A percentile compares a stretch with the other conserved stretches of the same genome.
phyloP scores from a whole-genome alignment of 2,888 invertebrate species.

The Volucella bombylans region DNA sequence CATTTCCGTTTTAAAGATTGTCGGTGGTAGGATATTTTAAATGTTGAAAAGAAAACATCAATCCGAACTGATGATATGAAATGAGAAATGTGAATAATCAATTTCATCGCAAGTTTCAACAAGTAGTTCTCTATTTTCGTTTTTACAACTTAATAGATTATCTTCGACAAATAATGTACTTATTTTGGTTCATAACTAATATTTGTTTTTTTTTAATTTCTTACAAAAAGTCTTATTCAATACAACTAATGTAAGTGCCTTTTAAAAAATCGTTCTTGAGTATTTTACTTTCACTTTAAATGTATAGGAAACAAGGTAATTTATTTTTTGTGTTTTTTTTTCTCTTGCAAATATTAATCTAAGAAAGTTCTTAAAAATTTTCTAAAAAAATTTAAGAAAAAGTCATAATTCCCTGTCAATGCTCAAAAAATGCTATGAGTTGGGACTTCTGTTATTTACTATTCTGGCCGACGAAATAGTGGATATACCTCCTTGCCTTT shows the following conservation, averaged over 20 bases:
- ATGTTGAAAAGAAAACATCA: slow-evolving; percentile 4
- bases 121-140: slow-evolving; percentile 28
- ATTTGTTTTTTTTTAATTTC: slow-evolving; percentile 34
- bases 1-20: slow-evolving; percentile 42
- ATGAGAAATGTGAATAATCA: slow-evolving; percentile 7
- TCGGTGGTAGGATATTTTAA: slow-evolving; percentile 53
- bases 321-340: slow-evolving; percentile 21
- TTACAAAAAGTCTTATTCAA: slow-evolving; percentile 65
- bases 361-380: slow-evolving; percentile 30
- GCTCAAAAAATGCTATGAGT: slow-evolving; percentile 70
- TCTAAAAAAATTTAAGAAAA: slow-evolving; percentile 52
- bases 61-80: background rate
- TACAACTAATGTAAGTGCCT: slow-evolving; percentile 50
- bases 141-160: slow-evolving; percentile 33
- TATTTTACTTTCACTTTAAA: slow-evolving; percentile 21
- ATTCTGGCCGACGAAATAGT: slow-evolving; percentile 48
- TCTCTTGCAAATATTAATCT: slow-evolving; percentile 48
- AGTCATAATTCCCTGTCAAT: slow-evolving; percentile 61
- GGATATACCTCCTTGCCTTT: slow-evolving; percentile 12
- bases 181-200: background rate
- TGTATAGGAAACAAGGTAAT: slow-evolving; percentile 61
- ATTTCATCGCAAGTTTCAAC: slow-evolving; percentile 9
- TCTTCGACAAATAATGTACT: slow-evolving; percentile 43
- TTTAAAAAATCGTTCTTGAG: slow-evolving; percentile 46
- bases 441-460: slow-evolving; percentile 44